Conservation (phyloP, 2,113 vertebrate species). For the Sander vitreus region DNA sequence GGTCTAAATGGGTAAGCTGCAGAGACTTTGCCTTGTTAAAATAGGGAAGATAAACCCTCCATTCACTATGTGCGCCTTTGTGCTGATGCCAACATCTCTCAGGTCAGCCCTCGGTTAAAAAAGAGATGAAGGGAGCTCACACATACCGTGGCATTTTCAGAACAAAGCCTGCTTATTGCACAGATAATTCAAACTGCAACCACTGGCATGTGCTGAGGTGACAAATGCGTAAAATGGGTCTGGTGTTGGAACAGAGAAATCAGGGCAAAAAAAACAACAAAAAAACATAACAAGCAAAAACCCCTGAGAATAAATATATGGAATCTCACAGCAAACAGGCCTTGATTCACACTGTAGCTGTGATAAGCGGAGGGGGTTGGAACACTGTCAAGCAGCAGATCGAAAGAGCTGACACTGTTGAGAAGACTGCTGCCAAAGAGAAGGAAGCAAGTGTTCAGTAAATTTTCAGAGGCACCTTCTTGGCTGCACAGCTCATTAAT, state of each 20-base stretch:
- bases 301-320: slow-evolving; percentile 45
- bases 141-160: slow-evolving; percentile 30
- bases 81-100: slow-evolving; percentile 50
- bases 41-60: slow-evolving; percentile 20
- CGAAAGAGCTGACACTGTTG: slow-evolving; percentile 61
- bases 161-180: slow-evolving; percentile 51
- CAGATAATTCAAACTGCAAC: slow-evolving; percentile 32
- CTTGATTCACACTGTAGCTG: slow-evolving; percentile 32
- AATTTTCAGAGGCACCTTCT: slow-evolving; percentile 49
- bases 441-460: slow-evolving; percentile 36
- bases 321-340: slow-evolving; percentile 47
- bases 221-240: slow-evolving; percentile 30
- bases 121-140: slow-evolving; percentile 29
- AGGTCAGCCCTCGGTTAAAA: slow-evolving; percentile 49
- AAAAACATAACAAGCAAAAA: background rate
- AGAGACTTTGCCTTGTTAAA: slow-evolving; percentile 36
- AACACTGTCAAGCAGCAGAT: slow-evolving; percentile 61
- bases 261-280: background rate
- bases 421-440: slow-evolving; percentile 57
- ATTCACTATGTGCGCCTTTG: slow-evolving; percentile 49
- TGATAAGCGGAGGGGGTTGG: slow-evolving; percentile 48
- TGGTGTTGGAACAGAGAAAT: slow-evolving; percentile 3
- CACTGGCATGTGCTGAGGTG: slow-evolving; percentile 13
- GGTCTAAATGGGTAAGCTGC: slow-evolving; percentile 14
- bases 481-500: slow-evolving; percentile 53